Evolutionary conservation across 2,797 vertebrate genomes (phyloP).

Genomic region (Notolepis coatsorum): DNA sequence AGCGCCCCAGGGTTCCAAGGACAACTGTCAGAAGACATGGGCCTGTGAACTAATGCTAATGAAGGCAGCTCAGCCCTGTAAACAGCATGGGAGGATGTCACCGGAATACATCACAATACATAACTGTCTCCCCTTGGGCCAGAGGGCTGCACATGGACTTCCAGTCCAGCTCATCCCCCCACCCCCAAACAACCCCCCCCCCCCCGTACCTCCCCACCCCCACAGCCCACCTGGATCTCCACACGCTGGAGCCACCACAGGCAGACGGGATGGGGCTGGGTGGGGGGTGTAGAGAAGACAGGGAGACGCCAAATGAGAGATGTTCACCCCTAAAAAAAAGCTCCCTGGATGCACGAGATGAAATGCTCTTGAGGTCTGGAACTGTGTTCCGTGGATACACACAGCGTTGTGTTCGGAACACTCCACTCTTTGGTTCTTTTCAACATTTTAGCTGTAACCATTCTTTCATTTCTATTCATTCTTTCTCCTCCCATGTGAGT

Average conservation of each 20-base stretch:
- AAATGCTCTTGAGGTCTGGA: neutral
- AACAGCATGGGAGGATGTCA: conserved; percentile 85
- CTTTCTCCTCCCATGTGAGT: neutral
- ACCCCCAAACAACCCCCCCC: neutral
- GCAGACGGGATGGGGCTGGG: too few species aligned
- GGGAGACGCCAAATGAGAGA: conserved; percentile 22
- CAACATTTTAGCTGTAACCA: neutral
- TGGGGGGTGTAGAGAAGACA: conserved; percentile 32
- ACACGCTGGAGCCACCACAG: conserved; percentile 40
- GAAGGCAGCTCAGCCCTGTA: conserved; percentile 84
- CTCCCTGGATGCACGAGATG: neutral
- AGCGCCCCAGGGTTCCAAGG: conserved; percentile 82
- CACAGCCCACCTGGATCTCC: conserved; percentile 66
- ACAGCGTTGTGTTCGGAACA: conserved; percentile 12
- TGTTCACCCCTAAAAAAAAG: conserved; percentile 34
- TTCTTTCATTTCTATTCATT: conserved; percentile 7
- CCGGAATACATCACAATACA: conserved; percentile 88
- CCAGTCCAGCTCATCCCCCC: neutral
- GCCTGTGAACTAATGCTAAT: conserved; percentile 85
- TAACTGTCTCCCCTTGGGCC: conserved; percentile 83
- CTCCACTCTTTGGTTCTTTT: conserved; percentile 4
- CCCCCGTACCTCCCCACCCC: conserved; percentile 16
- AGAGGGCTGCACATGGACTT: conserved; percentile 66
- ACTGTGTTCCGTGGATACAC: conserved; percentile 27
- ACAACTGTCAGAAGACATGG: conserved; percentile 83